Evolutionary conservation across 2,113 vertebrate species (phyloP).

Genomic region (Pionites leucogaster): DNA sequence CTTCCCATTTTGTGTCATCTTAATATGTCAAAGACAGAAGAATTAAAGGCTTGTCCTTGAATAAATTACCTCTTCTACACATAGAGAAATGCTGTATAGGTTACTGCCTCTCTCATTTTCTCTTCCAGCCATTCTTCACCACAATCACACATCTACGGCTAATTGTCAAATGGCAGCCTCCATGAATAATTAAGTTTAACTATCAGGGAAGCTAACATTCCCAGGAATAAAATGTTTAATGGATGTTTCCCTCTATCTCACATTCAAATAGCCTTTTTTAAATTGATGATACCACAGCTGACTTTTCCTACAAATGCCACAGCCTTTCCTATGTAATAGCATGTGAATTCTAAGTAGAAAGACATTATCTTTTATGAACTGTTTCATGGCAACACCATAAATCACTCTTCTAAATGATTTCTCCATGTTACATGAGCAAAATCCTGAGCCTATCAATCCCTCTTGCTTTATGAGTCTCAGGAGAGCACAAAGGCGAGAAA

Average conservation of each 20-base stretch:
- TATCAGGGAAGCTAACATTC: neutral
- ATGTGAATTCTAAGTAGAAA: slow-evolving; percentile 24
- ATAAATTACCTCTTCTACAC: neutral
- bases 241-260: slow-evolving; percentile 2
- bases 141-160: neutral
- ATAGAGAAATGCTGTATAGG: neutral
- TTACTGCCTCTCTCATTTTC: neutral
- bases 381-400: neutral
- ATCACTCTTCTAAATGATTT: slow-evolving; percentile 24
- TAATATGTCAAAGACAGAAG: neutral
- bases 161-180: slow-evolving; percentile 5
- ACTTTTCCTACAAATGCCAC: slow-evolving; percentile 60
- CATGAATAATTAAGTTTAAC: slow-evolving; percentile 49
- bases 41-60: neutral
- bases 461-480: neutral
- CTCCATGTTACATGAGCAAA: slow-evolving; percentile 14
- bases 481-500: neutral
- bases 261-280: slow-evolving; percentile 3
- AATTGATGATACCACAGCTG: slow-evolving; percentile 24
- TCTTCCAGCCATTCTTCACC: neutral
- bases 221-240: slow-evolving; percentile 17
- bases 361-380: slow-evolving; percentile 33
- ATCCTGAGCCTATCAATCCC: slow-evolving; percentile 23
- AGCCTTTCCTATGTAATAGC: slow-evolving; percentile 17
- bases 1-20: neutral